These are phyloP conservation scores for Zaprionus lachaisei DNA, from an alignment of 1,140 invertebrate genomes.

Conservation along the genomic window DNA sequence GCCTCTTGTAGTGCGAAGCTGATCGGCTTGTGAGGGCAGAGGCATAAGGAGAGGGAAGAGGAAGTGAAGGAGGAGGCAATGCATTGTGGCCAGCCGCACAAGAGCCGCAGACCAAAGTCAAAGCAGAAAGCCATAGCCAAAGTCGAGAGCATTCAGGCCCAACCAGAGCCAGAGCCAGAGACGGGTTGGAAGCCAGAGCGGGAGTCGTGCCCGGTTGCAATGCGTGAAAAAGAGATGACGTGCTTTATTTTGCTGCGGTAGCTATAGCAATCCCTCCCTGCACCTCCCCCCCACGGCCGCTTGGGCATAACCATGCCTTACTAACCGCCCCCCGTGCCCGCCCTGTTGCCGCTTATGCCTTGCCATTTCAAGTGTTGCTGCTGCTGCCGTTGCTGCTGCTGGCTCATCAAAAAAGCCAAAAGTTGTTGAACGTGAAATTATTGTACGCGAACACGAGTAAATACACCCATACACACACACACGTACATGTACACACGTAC, in stretches of 20 bases:
- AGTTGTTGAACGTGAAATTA: slow-evolving; percentile 82
- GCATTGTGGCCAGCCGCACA: slow-evolving; percentile 10
- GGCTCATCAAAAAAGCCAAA: slow-evolving; percentile 82
- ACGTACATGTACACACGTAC: slow-evolving; percentile 40
- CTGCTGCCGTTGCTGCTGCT: slow-evolving; percentile 47
- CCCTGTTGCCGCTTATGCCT: slow-evolving; percentile 8
- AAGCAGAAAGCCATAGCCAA: slow-evolving; percentile 27
- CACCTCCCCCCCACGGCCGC: not conserved
- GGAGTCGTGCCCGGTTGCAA: slow-evolving; percentile 38
- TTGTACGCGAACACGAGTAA: slow-evolving; percentile 80
- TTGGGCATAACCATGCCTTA: not conserved
- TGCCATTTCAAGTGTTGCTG: slow-evolving; percentile 55
- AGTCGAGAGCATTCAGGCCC: slow-evolving; percentile 21
- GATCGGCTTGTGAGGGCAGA: slow-evolving; percentile 16
- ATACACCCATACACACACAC: slow-evolving; percentile 51
- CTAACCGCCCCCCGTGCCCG: not conserved
- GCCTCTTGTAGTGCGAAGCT: slow-evolving; percentile 30
- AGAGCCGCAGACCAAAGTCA: slow-evolving; percentile 26
- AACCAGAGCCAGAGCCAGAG: slow-evolving; percentile 11
- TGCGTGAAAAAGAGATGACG: slow-evolving; percentile 64
- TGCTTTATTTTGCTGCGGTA: slow-evolving; percentile 61
- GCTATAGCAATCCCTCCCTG: slow-evolving; percentile 58
- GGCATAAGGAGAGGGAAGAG: too few species aligned
- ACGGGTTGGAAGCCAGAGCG: not conserved
- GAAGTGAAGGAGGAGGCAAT: not conserved